phyloP scores from a whole-genome alignment of 2,888 invertebrate genomes.

The Drosophila falleni region DNA sequence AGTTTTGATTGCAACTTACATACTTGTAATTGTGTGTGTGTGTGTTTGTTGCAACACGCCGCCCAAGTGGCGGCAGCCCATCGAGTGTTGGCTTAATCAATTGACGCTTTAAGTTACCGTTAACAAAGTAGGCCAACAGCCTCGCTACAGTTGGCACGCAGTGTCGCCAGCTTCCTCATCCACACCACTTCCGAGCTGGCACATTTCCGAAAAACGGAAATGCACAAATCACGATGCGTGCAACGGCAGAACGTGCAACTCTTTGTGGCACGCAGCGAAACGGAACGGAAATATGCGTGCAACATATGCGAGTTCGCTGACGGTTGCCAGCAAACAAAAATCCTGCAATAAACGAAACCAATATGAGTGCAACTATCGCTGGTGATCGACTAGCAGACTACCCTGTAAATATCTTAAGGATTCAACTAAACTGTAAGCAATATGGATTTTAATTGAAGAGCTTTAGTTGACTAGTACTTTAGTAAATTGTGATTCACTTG shows the following conservation, averaged over 20 bases:
- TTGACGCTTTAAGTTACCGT: constrained; percentile 56
- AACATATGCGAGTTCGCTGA: constrained; percentile 57
- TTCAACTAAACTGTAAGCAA: too few species aligned
- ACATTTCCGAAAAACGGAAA: constrained; percentile 61
- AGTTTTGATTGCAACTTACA: constrained; percentile 55
- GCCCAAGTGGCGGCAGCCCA: constrained; percentile 4
- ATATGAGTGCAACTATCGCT: background rate
- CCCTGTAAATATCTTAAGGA: constrained; percentile 1
- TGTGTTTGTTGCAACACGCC: background rate
- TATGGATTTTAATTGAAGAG: too few species aligned
- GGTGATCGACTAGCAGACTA: background rate
- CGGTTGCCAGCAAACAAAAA: constrained; percentile 45
- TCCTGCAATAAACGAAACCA: constrained; percentile 6
- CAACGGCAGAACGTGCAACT: constrained; percentile 32
- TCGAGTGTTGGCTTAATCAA: constrained; percentile 61
- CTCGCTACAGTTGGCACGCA: constrained; percentile 14
- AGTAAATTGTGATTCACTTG: background rate
- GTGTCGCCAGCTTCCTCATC: constrained; percentile 17
- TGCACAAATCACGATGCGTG: constrained; percentile 69
- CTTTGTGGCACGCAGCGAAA: constrained; percentile 54
- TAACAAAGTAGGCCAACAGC: constrained; percentile 25
- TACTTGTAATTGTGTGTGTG: background rate
- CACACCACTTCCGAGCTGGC: constrained; percentile 11
- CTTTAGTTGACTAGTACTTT: background rate
- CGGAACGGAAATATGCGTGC: constrained; percentile 70